Percentiles rank a stretch among this genome's conserved stretches.
Evolutionary conservation across 2,797 vertebrate genomes (phyloP).

Genomic region (Pogoniulus pusillus): DNA sequence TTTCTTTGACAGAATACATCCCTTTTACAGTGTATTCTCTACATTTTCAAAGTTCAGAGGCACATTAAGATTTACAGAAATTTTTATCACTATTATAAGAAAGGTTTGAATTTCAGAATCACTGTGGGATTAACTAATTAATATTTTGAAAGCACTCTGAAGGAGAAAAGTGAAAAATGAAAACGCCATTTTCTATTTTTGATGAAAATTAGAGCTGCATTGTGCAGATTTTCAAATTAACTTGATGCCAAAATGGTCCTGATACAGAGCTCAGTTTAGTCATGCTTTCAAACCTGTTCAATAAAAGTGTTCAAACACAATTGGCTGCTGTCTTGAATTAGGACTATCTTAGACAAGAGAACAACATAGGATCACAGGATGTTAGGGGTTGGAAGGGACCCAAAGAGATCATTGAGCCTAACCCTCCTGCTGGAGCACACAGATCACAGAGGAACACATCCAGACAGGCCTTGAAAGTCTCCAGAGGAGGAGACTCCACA

Average conservation of each 20-base stretch:
- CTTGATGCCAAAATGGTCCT: not conserved
- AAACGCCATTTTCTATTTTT: not conserved
- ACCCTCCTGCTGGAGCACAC: too few relatives aligned
- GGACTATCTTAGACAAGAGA: not conserved
- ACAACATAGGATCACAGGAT: too few relatives aligned
- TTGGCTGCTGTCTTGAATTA: not conserved
- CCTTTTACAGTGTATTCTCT: not conserved
- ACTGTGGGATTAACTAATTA: slow-evolving; percentile 30
- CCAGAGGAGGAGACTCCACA: too few relatives aligned
- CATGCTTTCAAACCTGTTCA: not conserved
- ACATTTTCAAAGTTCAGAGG: slow-evolving; percentile 9
- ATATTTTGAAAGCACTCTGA: slow-evolving; percentile 21
- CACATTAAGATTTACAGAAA: slow-evolving; percentile 27
- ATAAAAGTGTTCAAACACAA: not conserved
- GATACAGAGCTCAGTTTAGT: not conserved
- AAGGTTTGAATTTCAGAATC: not conserved
- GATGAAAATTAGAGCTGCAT: not conserved
- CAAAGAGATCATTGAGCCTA: too few relatives aligned
- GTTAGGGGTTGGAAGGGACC: too few relatives aligned
- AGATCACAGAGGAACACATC: too few relatives aligned
- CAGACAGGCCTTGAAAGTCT: too few relatives aligned
- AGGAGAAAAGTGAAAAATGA: not conserved
- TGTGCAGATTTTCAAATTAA: not conserved
- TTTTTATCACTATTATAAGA: not conserved
- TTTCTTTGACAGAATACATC: not conserved